Evolutionary conservation across 2,888 invertebrate genomes (phyloP).

Genomic region (Polydrusus pterygomalis): DNA sequence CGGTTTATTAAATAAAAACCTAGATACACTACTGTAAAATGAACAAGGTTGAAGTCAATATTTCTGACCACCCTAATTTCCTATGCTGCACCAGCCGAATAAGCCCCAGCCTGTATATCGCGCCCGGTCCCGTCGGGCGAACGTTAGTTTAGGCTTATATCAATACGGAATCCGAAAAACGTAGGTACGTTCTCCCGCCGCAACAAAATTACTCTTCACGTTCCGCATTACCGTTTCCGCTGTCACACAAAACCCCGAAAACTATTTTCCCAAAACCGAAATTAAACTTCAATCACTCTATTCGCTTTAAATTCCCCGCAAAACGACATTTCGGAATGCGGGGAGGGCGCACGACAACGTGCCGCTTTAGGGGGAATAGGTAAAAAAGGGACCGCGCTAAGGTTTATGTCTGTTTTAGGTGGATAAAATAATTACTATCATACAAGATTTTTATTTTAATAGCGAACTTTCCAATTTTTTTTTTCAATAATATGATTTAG

Average conservation of each 20-base stretch:
- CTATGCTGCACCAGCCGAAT: too few species aligned
- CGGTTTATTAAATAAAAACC: too few species aligned
- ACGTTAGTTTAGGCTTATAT: too few species aligned
- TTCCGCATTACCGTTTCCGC: conserved; percentile 10
- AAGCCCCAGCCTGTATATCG: too few species aligned
- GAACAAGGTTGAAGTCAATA: too few species aligned
- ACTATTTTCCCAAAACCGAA: conserved; percentile 36
- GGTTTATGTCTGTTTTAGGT: neutral
- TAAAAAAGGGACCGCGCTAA: conserved; percentile 6
- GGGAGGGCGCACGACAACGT: conserved; percentile 3
- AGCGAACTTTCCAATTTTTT: too few species aligned
- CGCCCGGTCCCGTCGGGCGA: too few species aligned
- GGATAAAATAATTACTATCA: too few species aligned
- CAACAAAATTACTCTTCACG: conserved; percentile 18
- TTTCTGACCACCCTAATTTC: too few species aligned
- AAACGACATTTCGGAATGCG: conserved; percentile 37
- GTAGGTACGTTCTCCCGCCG: neutral
- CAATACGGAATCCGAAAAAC: neutral
- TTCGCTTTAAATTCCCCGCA: conserved; percentile 45
- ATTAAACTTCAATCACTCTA: conserved; percentile 45
- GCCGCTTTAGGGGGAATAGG: conserved; percentile 13
- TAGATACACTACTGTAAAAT: too few species aligned
- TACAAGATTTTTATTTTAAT: too few species aligned
- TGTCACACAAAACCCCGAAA: conserved; percentile 33
- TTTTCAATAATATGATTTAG: too few species aligned